Evolutionary conservation across 1,140 invertebrate species (phyloP), one percentile per base, ranked within the genome.

Genomic region (Gonatopus flavifemur): DNA sequence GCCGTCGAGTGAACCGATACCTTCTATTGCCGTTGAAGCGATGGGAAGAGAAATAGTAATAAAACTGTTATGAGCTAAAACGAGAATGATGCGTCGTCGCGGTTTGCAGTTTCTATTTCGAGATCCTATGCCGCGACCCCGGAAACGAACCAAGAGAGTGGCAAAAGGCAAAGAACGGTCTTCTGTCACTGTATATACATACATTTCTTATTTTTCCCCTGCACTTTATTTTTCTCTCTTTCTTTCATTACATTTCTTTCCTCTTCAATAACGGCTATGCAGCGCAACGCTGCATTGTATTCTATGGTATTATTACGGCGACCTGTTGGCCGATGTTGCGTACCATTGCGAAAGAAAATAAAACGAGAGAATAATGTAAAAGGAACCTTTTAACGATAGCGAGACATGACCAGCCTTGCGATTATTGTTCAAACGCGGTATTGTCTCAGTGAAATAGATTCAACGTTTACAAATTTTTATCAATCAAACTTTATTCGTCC

Each of bases 61-160:
- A 76, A 77, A 77, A 72, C 66, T 66, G 64, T 59, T n/a, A n/a
- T n/a, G n/a, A n/a, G 68, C 62, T 72, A 58, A 70, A 72, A 66
- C 66, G 64, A 69, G 67, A 71, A 69, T 67, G 67, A 70, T 68
- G 63, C 67, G 53, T 37, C 48, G 57, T 65, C 49, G 62, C 56
- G 70, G 63, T 64, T 67, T 62, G 66, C 64, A 69, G 69, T 65
- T 70, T 73, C 65, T 69, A 72, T 76, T 76, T 62, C 59, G 64
- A 69, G 71, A 51, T n/a, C n/a, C n/a, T n/a, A n/a, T n/a, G n/a
- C n/a, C 65, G 59, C 73, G 76, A 76, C 66, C 73, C 75, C 74
- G 75, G 75, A 78, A 78, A 74, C 65, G 62, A 66, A 62, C 31
- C 49, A 38, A 49, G 50, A n/a, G n/a, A n/a, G n/a, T 41, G 51